A percentile compares a stretch with the other conserved stretches of the same genome.
Conservation (phyloP, 1,140 invertebrate genomes). For the Apocrypta bakeri region DNA sequence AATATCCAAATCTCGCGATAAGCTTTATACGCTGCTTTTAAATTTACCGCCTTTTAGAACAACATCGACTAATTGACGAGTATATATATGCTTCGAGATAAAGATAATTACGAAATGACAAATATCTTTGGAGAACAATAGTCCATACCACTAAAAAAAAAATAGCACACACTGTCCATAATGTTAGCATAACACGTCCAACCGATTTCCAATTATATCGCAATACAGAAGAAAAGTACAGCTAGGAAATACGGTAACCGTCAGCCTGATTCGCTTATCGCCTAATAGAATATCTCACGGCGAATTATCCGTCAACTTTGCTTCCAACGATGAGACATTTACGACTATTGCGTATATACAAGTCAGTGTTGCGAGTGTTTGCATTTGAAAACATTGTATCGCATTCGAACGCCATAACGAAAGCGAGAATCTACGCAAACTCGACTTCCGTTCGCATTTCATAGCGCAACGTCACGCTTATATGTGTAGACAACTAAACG, state of each 20-base stretch:
- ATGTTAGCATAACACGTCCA: background rate
- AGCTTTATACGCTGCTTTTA: too few relatives aligned
- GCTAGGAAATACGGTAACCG: background rate
- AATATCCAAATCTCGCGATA: too few relatives aligned
- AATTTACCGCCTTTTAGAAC: too few relatives aligned
- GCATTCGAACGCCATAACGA: background rate
- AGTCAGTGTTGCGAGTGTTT: too few relatives aligned
- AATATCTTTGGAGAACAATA: background rate
- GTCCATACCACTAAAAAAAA: background rate
- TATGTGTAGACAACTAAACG: background rate
- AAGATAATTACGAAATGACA: too few relatives aligned
- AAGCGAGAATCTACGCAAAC: background rate
- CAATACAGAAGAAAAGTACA: background rate
- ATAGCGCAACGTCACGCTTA: background rate
- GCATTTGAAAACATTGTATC: background rate
- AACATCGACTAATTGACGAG: too few relatives aligned
- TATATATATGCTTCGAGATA: too few relatives aligned
- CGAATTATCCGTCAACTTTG: background rate
- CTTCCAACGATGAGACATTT: background rate
- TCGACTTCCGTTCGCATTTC: background rate
- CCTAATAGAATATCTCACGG: background rate
- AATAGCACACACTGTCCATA: background rate
- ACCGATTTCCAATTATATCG: background rate
- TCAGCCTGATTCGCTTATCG: background rate
- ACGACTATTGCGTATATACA: too few relatives aligned